These are phyloP conservation scores for Kuschelorhynchus macadamiae DNA, from an alignment of 2,888 invertebrate genomes.

Conservation along the genomic window DNA sequence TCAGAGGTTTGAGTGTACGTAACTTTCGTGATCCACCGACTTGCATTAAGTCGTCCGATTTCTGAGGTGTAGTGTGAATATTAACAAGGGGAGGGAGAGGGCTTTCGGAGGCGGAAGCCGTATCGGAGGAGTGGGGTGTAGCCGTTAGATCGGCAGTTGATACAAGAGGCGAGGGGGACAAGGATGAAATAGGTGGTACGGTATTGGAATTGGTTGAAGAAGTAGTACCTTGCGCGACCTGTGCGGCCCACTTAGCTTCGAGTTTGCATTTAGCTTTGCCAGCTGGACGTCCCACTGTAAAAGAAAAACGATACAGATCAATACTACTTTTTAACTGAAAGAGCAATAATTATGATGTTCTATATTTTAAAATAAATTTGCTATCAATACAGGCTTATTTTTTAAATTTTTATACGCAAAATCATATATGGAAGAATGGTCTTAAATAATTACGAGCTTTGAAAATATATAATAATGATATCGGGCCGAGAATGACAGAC, in stretches of 20 bases:
- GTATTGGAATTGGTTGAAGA: conserved; percentile 37
- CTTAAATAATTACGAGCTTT: too few species aligned
- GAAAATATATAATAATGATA: too few species aligned
- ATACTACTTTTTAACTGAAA: too few species aligned
- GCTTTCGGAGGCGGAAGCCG: conserved; percentile 31
- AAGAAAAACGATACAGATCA: conserved; percentile 50
- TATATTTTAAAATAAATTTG: too few species aligned
- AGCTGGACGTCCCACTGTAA: conserved; percentile 71
- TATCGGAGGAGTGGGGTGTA: conserved; percentile 34
- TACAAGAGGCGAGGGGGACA: conserved; percentile 27
- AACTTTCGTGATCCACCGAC: conserved; percentile 42
- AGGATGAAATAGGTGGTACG: conserved; percentile 15
- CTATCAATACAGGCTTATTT: too few species aligned
- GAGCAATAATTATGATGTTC: too few species aligned
- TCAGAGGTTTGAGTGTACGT: conserved; percentile 53
- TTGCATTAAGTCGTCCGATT: conserved; percentile 9
- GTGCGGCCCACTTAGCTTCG: conserved; percentile 64
- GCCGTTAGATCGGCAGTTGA: conserved; percentile 25
- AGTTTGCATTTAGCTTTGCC: conserved; percentile 62
- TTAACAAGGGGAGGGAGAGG: conserved; percentile 5
- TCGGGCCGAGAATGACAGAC: too few species aligned
- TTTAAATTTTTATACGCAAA: too few species aligned
- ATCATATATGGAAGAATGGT: too few species aligned
- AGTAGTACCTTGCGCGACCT: conserved; percentile 65
- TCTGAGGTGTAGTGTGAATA: conserved; percentile 16